Base-by-base conservation (phyloP, 2,113 vertebrate species). In the Bagarius yarrelli region DNA sequence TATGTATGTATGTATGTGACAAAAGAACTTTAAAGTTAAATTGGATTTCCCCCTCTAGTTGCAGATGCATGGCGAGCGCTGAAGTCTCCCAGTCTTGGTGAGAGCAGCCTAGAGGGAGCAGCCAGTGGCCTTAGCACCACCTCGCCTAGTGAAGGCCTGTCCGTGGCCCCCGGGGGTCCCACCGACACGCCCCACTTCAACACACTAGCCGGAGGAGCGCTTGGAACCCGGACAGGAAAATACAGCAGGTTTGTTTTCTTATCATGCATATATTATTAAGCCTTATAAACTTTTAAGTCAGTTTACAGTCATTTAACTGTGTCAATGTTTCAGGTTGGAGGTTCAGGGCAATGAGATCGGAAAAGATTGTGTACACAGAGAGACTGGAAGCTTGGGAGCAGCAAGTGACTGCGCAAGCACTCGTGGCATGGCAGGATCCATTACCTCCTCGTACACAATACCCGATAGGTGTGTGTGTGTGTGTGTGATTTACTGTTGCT, bases 401-500 rank as follows among this genome's bases (percentile, higher is more conserved):
- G 93, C 94, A 81, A 99, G 98, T 0, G 98, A 99, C 93, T 97
- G 95, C 0, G 98, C 97, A 90, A 99, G 98, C 93, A 99, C 97
- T 77, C 91, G 96, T 23, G 98, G 96, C 74, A 99, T 98, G 97
- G 98, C 98, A n/a, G 98, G 98, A 30, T 99, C 98, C 90, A 98
- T 99, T 91, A 95, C 98, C 91, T 98, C 96, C 87, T 97, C 98
- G 86, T 99, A 99, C 93, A 98, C 96, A 59, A 94, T 97, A 78
- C 98, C 96, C 85, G 98, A 99, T 94, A 97, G 97, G 98, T 99
- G 87, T 87, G 60, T 76, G 44, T 47, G 44, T 47, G 44, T 47
- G 9, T 47, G 44, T 47, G 9, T 32, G 57, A 19, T 14, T 71
- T 40, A 76, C n/a, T 2, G 19, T 16, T 56, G 21, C 18, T 25